These are phyloP conservation scores for Colletes latitarsis DNA, from an alignment of 1,140 invertebrate species.

Conservation along the genomic window DNA sequence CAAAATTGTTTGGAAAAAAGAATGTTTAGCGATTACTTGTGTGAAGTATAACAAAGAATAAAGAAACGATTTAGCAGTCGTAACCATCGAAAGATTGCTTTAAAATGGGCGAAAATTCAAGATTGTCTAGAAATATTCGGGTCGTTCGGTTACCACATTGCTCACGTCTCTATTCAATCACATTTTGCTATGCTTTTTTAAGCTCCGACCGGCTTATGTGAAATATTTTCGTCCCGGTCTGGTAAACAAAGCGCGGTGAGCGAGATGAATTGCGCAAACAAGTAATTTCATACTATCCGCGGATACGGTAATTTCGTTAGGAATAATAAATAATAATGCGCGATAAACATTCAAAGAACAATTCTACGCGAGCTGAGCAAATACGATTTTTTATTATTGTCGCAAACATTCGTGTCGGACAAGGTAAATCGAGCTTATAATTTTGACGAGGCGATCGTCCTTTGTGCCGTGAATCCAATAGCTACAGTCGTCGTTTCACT, in stretches of 20 bases:
- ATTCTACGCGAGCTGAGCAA: background rate
- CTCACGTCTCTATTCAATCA: background rate
- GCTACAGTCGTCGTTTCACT: no score
- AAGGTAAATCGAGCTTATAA: background rate
- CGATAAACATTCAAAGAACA: background rate
- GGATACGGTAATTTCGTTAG: background rate
- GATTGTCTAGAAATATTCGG: no score
- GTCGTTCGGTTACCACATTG: no score
- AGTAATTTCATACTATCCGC: background rate
- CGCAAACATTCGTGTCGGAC: background rate
- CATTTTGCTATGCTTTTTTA: background rate
- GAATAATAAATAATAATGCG: background rate
- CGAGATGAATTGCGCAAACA: slow-evolving; percentile 6
- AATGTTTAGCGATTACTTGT: no score
- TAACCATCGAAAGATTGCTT: no score
- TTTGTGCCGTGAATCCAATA: background rate
- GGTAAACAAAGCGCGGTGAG: slow-evolving; percentile 1
- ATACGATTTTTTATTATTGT: background rate
- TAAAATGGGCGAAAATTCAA: no score
- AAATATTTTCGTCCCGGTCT: background rate
- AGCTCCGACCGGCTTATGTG: background rate
- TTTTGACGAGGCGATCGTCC: background rate
- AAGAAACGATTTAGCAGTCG: no score
- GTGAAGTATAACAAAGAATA: no score
- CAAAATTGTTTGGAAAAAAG: no score